Evolutionary conservation across 2,888 invertebrate genomes (phyloP).

Genomic region (Phasia obesa): DNA sequence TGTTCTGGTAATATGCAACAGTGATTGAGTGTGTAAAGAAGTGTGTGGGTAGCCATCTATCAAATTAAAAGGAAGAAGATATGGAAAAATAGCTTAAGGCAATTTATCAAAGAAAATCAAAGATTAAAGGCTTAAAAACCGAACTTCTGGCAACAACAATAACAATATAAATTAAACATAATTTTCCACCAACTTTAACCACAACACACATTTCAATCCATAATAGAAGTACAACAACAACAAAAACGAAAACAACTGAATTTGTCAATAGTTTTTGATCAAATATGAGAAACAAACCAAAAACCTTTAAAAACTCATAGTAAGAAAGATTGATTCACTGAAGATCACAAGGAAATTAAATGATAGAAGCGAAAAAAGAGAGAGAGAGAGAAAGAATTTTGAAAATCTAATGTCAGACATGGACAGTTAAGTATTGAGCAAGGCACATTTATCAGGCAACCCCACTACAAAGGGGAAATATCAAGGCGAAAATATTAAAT

Average conservation of each 20-base stretch:
- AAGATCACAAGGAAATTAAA: too few relatives aligned
- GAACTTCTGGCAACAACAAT: conserved; percentile 52
- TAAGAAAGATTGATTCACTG: too few relatives aligned
- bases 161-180: conserved; percentile 27
- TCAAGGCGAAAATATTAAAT: too few relatives aligned
- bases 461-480: too few relatives aligned
- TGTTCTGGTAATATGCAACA: not conserved
- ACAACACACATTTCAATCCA: conserved; percentile 6
- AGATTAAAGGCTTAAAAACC: conserved; percentile 68
- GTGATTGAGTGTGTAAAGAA: conserved; percentile 38
- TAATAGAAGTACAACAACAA: conserved; percentile 30
- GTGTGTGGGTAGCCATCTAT: conserved; percentile 68
- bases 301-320: conserved; percentile 5
- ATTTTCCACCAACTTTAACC: conserved; percentile 34
- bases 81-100: conserved; percentile 74
- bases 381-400: not conserved
- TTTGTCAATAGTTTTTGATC: conserved; percentile 66
- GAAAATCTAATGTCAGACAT: not conserved
- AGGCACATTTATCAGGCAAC: too few relatives aligned
- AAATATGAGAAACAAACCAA: conserved; percentile 30
- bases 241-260: conserved; percentile 34
- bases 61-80: conserved; percentile 72
- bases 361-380: not conserved
- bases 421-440: not conserved
- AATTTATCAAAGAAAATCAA: conserved; percentile 66